Base-by-base conservation (phyloP, 1,140 invertebrate genomes). In the Battus philenor region DNA sequence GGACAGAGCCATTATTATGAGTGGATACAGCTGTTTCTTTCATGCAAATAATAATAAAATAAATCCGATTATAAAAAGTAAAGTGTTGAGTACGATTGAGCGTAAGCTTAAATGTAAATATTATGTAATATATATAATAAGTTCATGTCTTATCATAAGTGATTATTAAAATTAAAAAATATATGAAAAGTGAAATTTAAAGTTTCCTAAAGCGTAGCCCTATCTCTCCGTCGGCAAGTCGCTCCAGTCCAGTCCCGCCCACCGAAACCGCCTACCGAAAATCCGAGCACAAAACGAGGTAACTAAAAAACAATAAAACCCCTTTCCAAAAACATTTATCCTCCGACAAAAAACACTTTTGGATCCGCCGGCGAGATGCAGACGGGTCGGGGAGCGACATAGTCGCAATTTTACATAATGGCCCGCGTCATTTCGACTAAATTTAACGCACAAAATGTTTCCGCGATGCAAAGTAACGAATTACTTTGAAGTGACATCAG, bases 261-360 rank as follows among this genome's bases (percentile, higher is more conserved):
- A 61, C 47, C 18, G 46, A 36, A 33, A 34, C 68, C 78, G 78
- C 78, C 78, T 77, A 79, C 75, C 75, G 78, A 79, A 82, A 69
- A 77, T 61, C 61, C 56, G 59, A 68, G 60, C 58, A 69, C 71
- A 70, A 75, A 77, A 71, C 50, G 55, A 44, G 45, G 50, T 38
- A 53, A 48, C 48, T 53, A 71, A 78, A 82, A 79, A 76, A 69
- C 67, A 76, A 76, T 72, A 76, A 80, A 74, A 75, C 48, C 61
- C 51, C 63, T 69, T 69, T 53, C 58, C 46, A 52, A 61, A 63
- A 64, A 60, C 52, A 58, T 66, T 67, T 63, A 67, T 48, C 62
- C 66, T 64, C 61, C 56, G 43, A 66, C 62, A 41, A 60, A 71
- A 68, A 70, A 61, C 58, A 58, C 47, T 68, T 69, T 63, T 59